These are phyloP conservation scores for Dryobota labecula DNA, from an alignment of 2,888 invertebrate species.

Conservation along the genomic window DNA sequence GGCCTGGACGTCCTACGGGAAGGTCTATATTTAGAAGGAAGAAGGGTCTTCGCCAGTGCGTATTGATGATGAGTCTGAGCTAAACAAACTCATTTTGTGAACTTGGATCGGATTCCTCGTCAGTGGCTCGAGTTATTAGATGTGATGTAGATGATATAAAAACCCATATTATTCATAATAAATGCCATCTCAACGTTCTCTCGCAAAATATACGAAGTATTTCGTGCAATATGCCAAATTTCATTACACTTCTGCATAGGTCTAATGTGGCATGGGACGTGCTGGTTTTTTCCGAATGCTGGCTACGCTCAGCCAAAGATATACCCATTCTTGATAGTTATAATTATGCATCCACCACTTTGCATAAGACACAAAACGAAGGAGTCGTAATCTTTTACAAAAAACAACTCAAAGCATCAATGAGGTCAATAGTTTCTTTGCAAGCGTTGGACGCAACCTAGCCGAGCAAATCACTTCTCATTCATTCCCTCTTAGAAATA, in stretches of 20 bases:
- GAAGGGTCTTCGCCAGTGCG: slow-evolving; percentile 5
- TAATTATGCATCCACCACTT: slow-evolving; percentile 26
- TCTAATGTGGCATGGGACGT: slow-evolving; percentile 54
- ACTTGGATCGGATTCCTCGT: neutral
- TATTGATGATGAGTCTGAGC: neutral
- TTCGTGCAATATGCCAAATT: slow-evolving; percentile 44
- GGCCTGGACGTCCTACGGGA: neutral
- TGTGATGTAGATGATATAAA: slow-evolving; percentile 2
- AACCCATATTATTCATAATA: neutral
- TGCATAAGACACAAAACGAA: slow-evolving; percentile 59
- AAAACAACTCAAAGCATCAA: neutral
- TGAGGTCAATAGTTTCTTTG: slow-evolving; percentile 5
- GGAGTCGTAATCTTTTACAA: too few species aligned
- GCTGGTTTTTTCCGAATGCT: slow-evolving; percentile 61
- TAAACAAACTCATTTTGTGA: neutral
- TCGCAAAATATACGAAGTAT: slow-evolving; percentile 63
- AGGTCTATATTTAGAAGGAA: neutral
- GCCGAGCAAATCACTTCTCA: neutral
- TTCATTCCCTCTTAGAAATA: neutral
- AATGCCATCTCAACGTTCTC: slow-evolving; percentile 40
- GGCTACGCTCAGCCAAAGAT: slow-evolving; percentile 39
- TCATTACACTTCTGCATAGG: slow-evolving; percentile 44
- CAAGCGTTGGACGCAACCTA: neutral
- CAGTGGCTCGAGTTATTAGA: neutral
- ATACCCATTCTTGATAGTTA: slow-evolving; percentile 54